Evolutionary conservation across 2,888 invertebrate species (phyloP).

Genomic region (Syritta pipiens): DNA sequence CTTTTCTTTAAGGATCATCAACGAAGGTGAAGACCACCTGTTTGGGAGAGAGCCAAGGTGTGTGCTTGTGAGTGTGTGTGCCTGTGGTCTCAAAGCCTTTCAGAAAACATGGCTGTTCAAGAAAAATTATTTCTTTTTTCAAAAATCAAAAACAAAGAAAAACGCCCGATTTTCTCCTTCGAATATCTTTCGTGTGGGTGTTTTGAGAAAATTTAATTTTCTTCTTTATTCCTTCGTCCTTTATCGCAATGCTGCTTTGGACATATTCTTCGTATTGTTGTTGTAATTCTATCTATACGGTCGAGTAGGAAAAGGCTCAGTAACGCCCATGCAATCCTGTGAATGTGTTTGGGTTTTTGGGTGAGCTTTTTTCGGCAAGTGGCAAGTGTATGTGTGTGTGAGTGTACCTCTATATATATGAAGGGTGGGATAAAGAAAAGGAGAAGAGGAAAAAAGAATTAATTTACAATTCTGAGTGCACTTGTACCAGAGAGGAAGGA

Average conservation of each 20-base stretch:
- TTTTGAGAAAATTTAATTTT: not conserved
- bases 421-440: not conserved
- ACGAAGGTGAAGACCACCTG: conserved; percentile 53
- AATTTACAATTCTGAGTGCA: not conserved
- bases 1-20: not conserved
- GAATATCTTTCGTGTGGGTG: too few relatives aligned
- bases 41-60: conserved; percentile 51
- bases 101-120: conserved; percentile 31
- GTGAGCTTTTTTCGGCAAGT: not conserved
- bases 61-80: not conserved
- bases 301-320: conserved; percentile 27
- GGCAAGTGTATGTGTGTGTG: too few relatives aligned
- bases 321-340: conserved; percentile 61
- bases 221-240: not conserved
- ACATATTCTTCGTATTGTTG: too few relatives aligned
- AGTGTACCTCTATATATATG: too few relatives aligned
- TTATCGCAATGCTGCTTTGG: not conserved
- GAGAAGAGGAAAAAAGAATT: not conserved
- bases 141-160: too few relatives aligned
- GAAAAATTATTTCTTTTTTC: not conserved
- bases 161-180: too few relatives aligned
- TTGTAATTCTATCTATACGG: not conserved
- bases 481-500: not conserved
- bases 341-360: not conserved
- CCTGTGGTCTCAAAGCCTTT: not conserved